Evolutionary conservation across 2,113 vertebrate genomes (phyloP), one percentile per base, ranked within the genome.

Genomic region (Oryzias woworae): DNA sequence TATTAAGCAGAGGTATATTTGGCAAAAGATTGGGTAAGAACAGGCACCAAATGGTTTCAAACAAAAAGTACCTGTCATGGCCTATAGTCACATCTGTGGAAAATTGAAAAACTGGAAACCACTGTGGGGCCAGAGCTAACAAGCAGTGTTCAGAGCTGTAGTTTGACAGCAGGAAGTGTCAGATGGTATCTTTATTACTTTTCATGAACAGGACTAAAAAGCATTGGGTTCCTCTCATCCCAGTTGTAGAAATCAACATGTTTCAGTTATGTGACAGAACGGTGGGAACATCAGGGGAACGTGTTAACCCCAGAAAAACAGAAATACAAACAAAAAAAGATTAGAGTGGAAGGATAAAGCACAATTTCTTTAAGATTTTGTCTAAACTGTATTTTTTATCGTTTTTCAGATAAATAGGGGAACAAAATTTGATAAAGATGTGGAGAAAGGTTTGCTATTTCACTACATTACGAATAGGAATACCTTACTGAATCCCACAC

Each of bases 111-210:
- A 73, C 48, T 75, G 68, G 62, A 75, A 69, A 85, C 69, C 72
- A 82, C 75, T 4, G 2, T 49, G 68, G 74, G 57, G 80, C 45
- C 60, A 57, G 66, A 73, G 76, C 71, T 77, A 74, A 73, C 57
- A 77, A 69, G 72, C 62, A 59, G 74, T 64, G 65, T 71, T 65
- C 60, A 69, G 73, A 86, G 77, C 75, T 64, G 66, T 62, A 64
- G 62, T 81, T 75, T 76, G 85, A 90, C 85, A 90, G 85, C 79
- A 85, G 80, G 76, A 88, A 73, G 69, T 77, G 81, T 87, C 83
- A 88, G 81, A 85, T 87, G 84, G 82, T 80, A 78, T 85, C 83
- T 87, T 87, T 88, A 88, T 85, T 84, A 82, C 52, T 65, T 80
- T 75, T 74, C 83, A 69, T 60, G 73, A 80, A 62, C 66, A 74